Base-by-base conservation (phyloP, 2,797 vertebrate species). In the Chanos chanos region DNA sequence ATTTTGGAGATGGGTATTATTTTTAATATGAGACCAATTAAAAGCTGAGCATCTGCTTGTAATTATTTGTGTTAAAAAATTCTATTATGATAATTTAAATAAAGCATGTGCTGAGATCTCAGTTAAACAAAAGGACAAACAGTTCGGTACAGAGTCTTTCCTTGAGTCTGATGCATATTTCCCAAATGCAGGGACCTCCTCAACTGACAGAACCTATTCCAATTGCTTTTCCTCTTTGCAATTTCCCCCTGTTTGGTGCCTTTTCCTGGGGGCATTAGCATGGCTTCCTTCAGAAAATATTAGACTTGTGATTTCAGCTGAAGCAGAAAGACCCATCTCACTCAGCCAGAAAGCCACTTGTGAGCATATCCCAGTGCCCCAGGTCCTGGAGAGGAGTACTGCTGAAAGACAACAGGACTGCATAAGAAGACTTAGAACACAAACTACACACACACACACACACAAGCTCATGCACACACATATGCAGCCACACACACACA, bases 311-410 rank as follows among this genome's bases (percentile, higher is more conserved):
- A 44, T 61, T 56, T 60, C 59, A 68, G 33, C 43, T 63, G 16
- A 31, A 57, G 59, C 52, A 68, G 36, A 68, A 68, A 62, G 36
- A 54, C 43, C 21, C 10, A 22, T 51, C 52, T 39, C 16, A 39
- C 44, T 68, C 58, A 31, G 52, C 40, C 55, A 57, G 28, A 37
- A n/a, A 36, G 45, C 56, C 30, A 52, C 24, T 36, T 13, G 43
- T 55, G 66, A 61, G 45, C 37, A 41, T 5, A 21, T 49, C 52
- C 51, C 37, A 27, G 21, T 37, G 16, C n/a, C 44, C 6, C 56
- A 57, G 18, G 51, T 31, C 33, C 15, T 30, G n/a, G 51, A 47
- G 61, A 27, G 36, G 18, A 43, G 43, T 24, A 41, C 54, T 60
- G 55, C 54, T 7, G 3, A 9, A 21, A 47, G 31, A 51, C 15